Conservation (phyloP, 2,888 invertebrate species). For the Drosophila parthenogenetica region DNA sequence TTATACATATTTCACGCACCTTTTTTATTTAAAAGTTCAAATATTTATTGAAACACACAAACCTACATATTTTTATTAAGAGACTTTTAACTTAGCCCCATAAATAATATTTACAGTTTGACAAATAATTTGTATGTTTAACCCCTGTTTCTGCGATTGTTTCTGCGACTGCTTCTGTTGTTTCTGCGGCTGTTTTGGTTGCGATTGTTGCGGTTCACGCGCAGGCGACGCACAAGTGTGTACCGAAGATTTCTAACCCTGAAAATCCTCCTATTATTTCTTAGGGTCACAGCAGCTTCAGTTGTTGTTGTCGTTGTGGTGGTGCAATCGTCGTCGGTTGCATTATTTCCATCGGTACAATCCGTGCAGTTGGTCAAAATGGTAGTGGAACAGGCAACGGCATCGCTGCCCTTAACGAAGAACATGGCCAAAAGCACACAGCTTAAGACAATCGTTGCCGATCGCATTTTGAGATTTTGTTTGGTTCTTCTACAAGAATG, state of each 20-base stretch:
- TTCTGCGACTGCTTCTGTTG: not conserved
- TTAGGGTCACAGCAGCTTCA: not conserved
- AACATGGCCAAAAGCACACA: constrained; percentile 25
- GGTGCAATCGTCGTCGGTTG: constrained; percentile 21
- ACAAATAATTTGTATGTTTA: not conserved
- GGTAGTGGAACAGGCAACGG: constrained; percentile 33
- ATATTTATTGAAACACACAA: too few species aligned
- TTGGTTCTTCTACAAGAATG: not conserved
- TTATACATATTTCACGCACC: too few species aligned
- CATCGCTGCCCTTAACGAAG: constrained; percentile 25
- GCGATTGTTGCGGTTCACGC: constrained; percentile 12
- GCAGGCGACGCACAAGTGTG: constrained; percentile 13
- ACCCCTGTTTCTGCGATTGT: not conserved
- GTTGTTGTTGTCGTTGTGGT: constrained; percentile 40
- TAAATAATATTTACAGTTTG: too few species aligned
- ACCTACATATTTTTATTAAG: too few species aligned
- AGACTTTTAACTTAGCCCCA: too few species aligned
- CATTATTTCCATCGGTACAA: constrained; percentile 22
- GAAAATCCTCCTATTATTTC: not conserved
- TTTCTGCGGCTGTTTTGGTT: not conserved
- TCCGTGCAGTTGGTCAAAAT: constrained; percentile 31
- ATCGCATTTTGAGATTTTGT: constrained; percentile 20
- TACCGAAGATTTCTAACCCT: constrained; percentile 11
- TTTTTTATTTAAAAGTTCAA: too few species aligned
- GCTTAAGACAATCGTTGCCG: constrained; percentile 19